These are phyloP conservation scores for Steromphala cineraria DNA, from an alignment of 2,888 invertebrate genomes.

Conservation along the genomic window DNA sequence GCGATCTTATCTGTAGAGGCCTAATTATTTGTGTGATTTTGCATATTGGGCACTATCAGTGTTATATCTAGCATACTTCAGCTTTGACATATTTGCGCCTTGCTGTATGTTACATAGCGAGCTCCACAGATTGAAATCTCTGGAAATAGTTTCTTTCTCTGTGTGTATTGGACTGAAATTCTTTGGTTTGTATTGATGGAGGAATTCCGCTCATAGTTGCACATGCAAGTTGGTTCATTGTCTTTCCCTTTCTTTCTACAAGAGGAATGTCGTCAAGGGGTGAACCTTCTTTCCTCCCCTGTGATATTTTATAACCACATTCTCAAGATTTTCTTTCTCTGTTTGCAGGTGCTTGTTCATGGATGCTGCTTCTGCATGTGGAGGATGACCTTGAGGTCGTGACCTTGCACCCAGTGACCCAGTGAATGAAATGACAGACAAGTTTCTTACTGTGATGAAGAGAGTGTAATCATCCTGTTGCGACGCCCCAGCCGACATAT, in stretches of 20 bases:
- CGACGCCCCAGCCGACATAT: neutral
- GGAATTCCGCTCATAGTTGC: neutral
- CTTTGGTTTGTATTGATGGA: too few species aligned
- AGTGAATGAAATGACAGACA: neutral
- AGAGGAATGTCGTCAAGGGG: neutral
- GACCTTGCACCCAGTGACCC: constrained; percentile 14
- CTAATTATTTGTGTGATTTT: neutral
- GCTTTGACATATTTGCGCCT: too few species aligned
- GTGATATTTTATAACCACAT: neutral
- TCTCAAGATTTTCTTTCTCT: neutral
- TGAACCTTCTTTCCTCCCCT: neutral
- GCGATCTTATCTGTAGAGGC: neutral
- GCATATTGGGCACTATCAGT: neutral
- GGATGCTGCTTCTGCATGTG: neutral
- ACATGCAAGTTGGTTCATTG: neutral
- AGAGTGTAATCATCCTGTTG: neutral
- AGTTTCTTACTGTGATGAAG: neutral
- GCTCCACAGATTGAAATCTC: too few species aligned
- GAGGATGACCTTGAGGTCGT: constrained; percentile 4
- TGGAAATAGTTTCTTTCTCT: too few species aligned
- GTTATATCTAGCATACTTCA: neutral
- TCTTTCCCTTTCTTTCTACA: neutral
- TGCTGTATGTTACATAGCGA: too few species aligned
- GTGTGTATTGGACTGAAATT: too few species aligned
- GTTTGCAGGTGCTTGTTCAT: constrained; percentile 12